Base-by-base conservation (phyloP, 2,113 vertebrate genomes). In the Leuciscus idus region DNA sequence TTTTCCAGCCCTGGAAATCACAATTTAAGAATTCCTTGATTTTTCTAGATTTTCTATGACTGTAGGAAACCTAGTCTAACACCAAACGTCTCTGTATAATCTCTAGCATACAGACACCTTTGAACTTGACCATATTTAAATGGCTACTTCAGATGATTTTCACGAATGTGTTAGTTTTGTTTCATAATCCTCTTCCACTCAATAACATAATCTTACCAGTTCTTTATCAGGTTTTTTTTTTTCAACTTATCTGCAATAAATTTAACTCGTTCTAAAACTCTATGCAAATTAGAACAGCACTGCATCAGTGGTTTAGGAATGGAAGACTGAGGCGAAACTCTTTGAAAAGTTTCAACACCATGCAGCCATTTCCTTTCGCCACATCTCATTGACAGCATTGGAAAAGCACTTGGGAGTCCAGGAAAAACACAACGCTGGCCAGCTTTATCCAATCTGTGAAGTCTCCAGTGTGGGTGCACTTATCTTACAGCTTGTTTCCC, bases 221-320 rank as follows among this genome's bases (percentile, higher is more conserved):
- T 87, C 88, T 89, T 85, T 87, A 78, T 86, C 6, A 1, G 39
- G 1, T 1, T 33, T 33, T 33, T 33, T 33, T 86, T 50, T 88
- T 86, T 30, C 43, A 72, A 13, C 79, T 91, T 86, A 90, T 93
- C 77, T 62, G 3, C 33, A 88, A 92, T 89, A 86, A 85, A 77
- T 55, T 80, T 78, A 77, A 91, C 85, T 75, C 87, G 87, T 87
- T 84, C 70, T 80, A 74, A 83, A 33, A 74, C 84, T 74, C 85
- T 76, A 72, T 55, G 50, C 74, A 86, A 79, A 39, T 84, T 72
- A 66, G 3, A 23, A 75, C 17, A 84, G 10, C 39, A 33, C 39
- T 48, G 55, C 17, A 48, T 50, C 17, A 48, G 73, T 30, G 76
- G n/a, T 59, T 82, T 36, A 73, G 79, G 66, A 43, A 62, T 74